Percentiles rank a stretch among this genome's conserved stretches.
These are phyloP conservation scores for Oplegnathus fasciatus DNA, from an alignment of 2,113 vertebrate genomes.

Conservation along the genomic window DNA sequence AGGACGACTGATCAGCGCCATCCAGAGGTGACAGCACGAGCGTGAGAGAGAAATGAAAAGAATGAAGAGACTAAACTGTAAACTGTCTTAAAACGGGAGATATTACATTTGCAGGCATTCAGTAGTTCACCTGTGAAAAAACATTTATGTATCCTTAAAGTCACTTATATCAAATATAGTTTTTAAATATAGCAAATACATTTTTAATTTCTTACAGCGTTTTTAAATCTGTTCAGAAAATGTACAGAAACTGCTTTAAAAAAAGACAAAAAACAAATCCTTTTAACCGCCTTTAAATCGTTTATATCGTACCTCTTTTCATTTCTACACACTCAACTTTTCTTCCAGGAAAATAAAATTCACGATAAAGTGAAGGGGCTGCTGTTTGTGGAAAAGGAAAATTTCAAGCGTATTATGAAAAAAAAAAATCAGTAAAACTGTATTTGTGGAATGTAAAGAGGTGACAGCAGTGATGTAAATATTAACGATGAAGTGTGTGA, in stretches of 20 bases:
- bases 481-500: neutral
- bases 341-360: neutral
- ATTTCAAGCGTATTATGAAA: conserved; percentile 1
- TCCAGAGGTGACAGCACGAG: conserved; percentile 64
- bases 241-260: neutral
- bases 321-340: conserved; percentile 5
- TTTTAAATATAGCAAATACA: neutral
- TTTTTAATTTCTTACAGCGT: neutral
- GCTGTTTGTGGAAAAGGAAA: conserved; percentile 7
- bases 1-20: conserved; percentile 78
- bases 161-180: neutral
- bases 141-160: neutral
- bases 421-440: neutral
- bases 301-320: neutral
- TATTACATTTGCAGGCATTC: neutral
- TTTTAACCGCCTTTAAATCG: neutral
- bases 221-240: neutral
- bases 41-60: neutral
- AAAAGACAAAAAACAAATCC: neutral
- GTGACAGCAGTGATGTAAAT: conserved; percentile 25
- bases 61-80: neutral
- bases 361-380: neutral
- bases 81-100: no score
- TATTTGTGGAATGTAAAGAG: conserved; percentile 2
- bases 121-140: neutral